These are phyloP conservation scores for Lasioglossum leucozonium DNA, from an alignment of 2,888 invertebrate species.

Conservation along the genomic window DNA sequence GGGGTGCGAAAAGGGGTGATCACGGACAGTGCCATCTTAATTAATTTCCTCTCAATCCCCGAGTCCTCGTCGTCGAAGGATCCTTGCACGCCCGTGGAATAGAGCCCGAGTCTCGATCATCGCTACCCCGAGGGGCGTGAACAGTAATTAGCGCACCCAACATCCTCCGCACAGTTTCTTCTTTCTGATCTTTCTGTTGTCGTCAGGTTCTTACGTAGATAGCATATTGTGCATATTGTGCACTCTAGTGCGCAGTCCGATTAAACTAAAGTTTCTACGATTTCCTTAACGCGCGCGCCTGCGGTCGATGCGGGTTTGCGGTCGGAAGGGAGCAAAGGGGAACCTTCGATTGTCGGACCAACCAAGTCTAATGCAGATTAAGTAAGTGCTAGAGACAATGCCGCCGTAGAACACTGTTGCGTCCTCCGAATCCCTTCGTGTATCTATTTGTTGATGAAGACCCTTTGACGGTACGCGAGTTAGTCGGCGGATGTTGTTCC, in stretches of 20 bases:
- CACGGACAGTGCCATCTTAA: constrained; percentile 67
- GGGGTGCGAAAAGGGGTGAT: constrained; percentile 71
- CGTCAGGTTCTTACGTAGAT: not conserved
- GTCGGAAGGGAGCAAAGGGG: constrained; percentile 1
- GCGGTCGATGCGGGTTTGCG: not conserved
- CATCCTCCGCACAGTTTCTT: too few relatives aligned
- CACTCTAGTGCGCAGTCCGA: not conserved
- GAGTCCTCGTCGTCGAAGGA: constrained; percentile 44
- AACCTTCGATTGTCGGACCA: not conserved
- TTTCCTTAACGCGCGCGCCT: not conserved
- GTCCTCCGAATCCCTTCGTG: not conserved
- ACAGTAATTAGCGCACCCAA: constrained; percentile 18
- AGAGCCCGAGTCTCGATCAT: constrained; percentile 15
- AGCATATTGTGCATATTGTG: not conserved
- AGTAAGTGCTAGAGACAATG: constrained; percentile 2
- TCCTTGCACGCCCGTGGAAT: constrained; percentile 33
- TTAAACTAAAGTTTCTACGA: not conserved
- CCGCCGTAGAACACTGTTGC: not conserved
- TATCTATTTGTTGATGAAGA: not conserved
- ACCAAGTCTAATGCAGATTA: not conserved
- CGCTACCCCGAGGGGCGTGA: not conserved
- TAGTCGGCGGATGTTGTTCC: not conserved
- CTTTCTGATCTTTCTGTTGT: not conserved
- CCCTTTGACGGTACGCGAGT: not conserved
- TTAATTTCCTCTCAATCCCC: constrained; percentile 70